These are phyloP conservation scores for Silvanus unidentatus DNA, from an alignment of 2,888 invertebrate species.

Conservation along the genomic window DNA sequence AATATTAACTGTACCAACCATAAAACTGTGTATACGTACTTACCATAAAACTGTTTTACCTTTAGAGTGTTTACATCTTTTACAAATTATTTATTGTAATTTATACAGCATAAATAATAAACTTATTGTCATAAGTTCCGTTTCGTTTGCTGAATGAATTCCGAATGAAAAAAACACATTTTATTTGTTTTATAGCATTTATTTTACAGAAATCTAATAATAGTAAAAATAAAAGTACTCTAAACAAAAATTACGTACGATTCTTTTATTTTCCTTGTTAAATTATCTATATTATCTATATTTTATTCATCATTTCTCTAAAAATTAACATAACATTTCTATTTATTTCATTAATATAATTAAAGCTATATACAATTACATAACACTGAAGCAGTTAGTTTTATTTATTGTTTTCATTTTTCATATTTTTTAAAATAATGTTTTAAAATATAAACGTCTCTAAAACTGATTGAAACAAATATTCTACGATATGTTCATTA, in stretches of 20 bases:
- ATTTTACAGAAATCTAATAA: constrained; percentile 30
- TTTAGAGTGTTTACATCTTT: neutral
- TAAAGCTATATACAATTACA: constrained; percentile 16
- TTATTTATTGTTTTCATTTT: neutral
- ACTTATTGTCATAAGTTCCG: no score
- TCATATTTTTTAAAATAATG: neutral
- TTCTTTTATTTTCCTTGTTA: constrained; percentile 6
- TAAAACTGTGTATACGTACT: no score
- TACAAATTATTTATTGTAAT: neutral
- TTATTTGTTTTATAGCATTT: constrained; percentile 20
- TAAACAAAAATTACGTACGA: constrained; percentile 19
- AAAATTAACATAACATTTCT: constrained; percentile 25
- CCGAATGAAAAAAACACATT: no score
- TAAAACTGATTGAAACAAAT: neutral
- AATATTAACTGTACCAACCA: no score
- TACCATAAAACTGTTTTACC: no score
- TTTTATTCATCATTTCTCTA: constrained; percentile 12
- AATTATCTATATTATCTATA: constrained; percentile 13
- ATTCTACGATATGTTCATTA: neutral
- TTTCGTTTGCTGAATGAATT: no score
- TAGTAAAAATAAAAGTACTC: constrained; percentile 28
- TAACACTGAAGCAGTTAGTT: constrained; percentile 19
- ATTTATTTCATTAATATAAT: constrained; percentile 7
- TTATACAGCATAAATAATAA: neutral
- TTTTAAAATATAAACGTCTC: neutral